phyloP scores from a whole-genome alignment of 2,888 invertebrate genomes.

The Alviniconcha strummeri region DNA sequence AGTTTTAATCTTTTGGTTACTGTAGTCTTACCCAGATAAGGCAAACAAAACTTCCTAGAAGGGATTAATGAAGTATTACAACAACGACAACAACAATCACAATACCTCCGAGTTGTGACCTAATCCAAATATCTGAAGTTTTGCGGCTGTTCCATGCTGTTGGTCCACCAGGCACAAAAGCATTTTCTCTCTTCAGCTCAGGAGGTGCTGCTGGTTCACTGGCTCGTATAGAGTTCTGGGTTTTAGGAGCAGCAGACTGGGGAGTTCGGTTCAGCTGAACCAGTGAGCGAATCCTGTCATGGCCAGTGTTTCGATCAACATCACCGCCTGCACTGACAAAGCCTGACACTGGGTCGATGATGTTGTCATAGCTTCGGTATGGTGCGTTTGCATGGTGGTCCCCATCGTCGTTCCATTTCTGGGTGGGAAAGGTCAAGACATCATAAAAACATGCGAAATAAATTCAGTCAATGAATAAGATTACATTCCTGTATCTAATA shows the following conservation, averaged over 20 bases:
- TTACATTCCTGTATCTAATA: too few species aligned
- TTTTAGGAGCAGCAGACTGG: conserved; percentile 58
- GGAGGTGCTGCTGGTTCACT: conserved; percentile 58
- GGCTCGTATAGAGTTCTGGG: conserved; percentile 58
- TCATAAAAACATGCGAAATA: background rate
- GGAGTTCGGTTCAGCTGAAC: conserved; percentile 65
- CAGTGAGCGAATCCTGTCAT: conserved; percentile 59
- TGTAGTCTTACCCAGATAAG: too few species aligned
- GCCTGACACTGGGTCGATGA: conserved; percentile 70
- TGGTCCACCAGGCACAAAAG: conserved; percentile 65
- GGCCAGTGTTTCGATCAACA: conserved; percentile 66
- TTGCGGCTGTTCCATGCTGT: conserved; percentile 68
- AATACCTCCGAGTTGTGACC: conserved; percentile 68
- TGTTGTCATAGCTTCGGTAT: conserved; percentile 66
- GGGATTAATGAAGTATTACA: too few species aligned
- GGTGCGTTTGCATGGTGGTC: conserved; percentile 65
- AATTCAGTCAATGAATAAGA: too few species aligned
- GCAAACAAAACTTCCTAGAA: too few species aligned
- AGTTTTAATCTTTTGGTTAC: too few species aligned
- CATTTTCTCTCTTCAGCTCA: conserved; percentile 60
- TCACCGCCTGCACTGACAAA: conserved; percentile 71
- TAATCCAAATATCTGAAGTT: conserved; percentile 63
- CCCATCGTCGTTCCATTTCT: conserved; percentile 67
- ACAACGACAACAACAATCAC: background rate
- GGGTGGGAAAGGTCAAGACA: conserved; percentile 44